Conservation (phyloP, 2,113 vertebrate genomes). For the Progne subis region DNA sequence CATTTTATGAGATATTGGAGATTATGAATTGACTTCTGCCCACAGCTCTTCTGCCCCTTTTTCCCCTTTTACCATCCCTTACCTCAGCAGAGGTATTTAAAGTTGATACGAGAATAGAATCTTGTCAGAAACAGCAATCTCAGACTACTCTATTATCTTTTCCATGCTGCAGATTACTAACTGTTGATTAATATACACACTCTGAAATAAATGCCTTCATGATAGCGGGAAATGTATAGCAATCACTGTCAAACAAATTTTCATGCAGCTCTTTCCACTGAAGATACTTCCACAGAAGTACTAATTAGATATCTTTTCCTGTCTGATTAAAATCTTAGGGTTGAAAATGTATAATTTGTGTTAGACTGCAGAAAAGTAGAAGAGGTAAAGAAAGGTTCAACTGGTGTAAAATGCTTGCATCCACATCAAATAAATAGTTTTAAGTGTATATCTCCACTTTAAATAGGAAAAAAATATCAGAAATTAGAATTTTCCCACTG, state of each 20-base stretch:
- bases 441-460: not conserved
- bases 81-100: not conserved
- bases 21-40: not conserved
- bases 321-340: not conserved
- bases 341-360: not conserved
- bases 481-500: not conserved
- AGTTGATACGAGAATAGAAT: not conserved
- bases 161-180: not conserved
- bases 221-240: not conserved
- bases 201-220: not conserved
- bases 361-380: not conserved
- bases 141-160: not conserved
- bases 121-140: not conserved
- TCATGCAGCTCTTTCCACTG: not conserved
- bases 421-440: not conserved
- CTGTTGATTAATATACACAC: not conserved
- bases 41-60: not conserved
- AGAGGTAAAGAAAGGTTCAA: not conserved
- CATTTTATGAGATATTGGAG: conserved; percentile 8
- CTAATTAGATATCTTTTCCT: conserved; percentile 23
- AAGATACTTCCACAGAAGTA: not conserved
- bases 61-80: not conserved
- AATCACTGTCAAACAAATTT: not conserved
- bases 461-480: not conserved
- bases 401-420: not conserved